Percentiles rank a stretch among this genome's conserved stretches.
phyloP scores from a whole-genome alignment of 2,888 invertebrate species.

The Leucoptera coffeella region DNA sequence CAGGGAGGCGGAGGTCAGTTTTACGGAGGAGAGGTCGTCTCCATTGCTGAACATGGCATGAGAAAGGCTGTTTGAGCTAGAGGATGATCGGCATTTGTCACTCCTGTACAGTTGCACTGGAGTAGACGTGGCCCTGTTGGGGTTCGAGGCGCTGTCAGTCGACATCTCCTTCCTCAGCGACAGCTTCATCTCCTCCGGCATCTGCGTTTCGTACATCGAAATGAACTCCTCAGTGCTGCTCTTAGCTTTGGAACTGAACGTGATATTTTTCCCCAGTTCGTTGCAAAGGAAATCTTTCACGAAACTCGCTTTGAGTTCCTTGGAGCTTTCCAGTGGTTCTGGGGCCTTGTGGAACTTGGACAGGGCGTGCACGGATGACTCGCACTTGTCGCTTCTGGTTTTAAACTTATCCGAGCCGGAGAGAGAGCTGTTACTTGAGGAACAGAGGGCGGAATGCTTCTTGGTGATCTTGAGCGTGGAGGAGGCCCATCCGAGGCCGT shows the following conservation, averaged over 20 bases:
- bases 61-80: slow-evolving; percentile 34
- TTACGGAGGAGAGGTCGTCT: slow-evolving; percentile 53
- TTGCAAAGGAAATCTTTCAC: slow-evolving; percentile 43
- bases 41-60: slow-evolving; percentile 44
- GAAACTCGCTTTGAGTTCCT: slow-evolving; percentile 33
- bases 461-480: slow-evolving; percentile 61
- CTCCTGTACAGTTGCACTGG: slow-evolving; percentile 47
- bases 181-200: slow-evolving; percentile 32
- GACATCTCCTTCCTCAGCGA: slow-evolving; percentile 17
- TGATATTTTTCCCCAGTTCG: slow-evolving; percentile 36
- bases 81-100: slow-evolving; percentile 33
- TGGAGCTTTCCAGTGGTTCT: slow-evolving; percentile 7
- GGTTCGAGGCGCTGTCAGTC: slow-evolving; percentile 15
- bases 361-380: no score
- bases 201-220: slow-evolving; percentile 34
- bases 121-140: slow-evolving; percentile 48
- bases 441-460: slow-evolving; percentile 56
- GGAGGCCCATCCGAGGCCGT: slow-evolving; percentile 64
- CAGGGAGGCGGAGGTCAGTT: slow-evolving; percentile 33
- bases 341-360: no score
- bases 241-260: slow-evolving; percentile 27
- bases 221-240: slow-evolving; percentile 28
- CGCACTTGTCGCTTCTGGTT: no score
- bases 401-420: no score
- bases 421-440: slow-evolving; percentile 41